Conservation (phyloP, 2,888 invertebrate species). For the Acleris holmiana region DNA sequence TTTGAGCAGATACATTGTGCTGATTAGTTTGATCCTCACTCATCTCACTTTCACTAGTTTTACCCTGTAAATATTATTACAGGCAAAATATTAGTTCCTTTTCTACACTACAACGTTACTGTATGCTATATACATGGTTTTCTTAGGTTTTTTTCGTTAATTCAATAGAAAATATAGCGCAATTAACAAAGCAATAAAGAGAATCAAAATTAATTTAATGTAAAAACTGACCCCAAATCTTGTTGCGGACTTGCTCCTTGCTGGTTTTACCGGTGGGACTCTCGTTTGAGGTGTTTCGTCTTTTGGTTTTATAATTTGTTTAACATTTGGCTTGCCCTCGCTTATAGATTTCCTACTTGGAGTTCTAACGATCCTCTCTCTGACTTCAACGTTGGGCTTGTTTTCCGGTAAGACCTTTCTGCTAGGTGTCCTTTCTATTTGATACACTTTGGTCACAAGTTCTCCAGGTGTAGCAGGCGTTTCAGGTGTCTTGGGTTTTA, state of each 20-base stretch:
- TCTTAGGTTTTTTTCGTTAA: slow-evolving; percentile 51
- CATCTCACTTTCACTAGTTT: slow-evolving; percentile 85
- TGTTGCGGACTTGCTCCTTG: slow-evolving; percentile 78
- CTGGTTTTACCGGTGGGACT: slow-evolving; percentile 77
- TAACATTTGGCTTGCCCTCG: slow-evolving; percentile 61
- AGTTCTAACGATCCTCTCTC: slow-evolving; percentile 75
- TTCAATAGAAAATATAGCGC: slow-evolving; percentile 69
- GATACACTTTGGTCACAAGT: slow-evolving; percentile 75
- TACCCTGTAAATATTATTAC: slow-evolving; percentile 80
- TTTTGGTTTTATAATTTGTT: slow-evolving; percentile 53
- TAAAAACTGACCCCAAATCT: slow-evolving; percentile 81
- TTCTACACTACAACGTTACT: slow-evolving; percentile 55
- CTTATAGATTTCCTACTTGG: slow-evolving; percentile 68
- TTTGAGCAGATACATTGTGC: slow-evolving; percentile 54
- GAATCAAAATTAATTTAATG: slow-evolving; percentile 67
- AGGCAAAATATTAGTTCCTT: slow-evolving; percentile 65
- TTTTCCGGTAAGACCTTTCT: slow-evolving; percentile 67
- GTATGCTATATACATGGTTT: slow-evolving; percentile 56
- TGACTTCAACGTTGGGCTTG: slow-evolving; percentile 71
- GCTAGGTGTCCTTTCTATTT: slow-evolving; percentile 76
- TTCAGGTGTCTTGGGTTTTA: slow-evolving; percentile 57
- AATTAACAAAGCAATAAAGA: slow-evolving; percentile 73
- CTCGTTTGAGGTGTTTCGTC: slow-evolving; percentile 66
- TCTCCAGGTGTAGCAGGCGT: slow-evolving; percentile 58
- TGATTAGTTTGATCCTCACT: slow-evolving; percentile 76